A percentile compares a stretch with the other conserved stretches of the same genome.
Conservation (phyloP, 2,113 vertebrate genomes). For the Cephalopterus ornatus region DNA sequence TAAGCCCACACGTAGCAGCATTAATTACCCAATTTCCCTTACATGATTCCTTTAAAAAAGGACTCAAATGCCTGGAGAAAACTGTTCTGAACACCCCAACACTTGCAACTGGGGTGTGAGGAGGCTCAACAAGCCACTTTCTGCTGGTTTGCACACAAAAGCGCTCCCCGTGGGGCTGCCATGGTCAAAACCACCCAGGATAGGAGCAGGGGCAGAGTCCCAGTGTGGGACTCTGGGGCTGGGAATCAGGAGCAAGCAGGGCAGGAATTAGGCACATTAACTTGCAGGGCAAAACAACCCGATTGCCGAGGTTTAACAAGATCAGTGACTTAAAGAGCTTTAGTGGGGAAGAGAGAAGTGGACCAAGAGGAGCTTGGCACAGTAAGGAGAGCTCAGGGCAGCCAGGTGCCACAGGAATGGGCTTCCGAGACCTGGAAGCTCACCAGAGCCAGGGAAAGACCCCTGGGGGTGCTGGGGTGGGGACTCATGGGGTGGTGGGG, state of each 20-base stretch:
- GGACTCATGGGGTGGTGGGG: neutral
- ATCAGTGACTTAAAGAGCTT: constrained; percentile 43
- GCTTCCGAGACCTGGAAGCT: fast-evolving
- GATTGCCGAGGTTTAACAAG: constrained; percentile 16
- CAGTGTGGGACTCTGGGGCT: fast-evolving
- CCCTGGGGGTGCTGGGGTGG: neutral
- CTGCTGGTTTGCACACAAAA: neutral
- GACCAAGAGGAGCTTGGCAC: constrained; percentile 24
- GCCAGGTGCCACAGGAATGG: fast-evolving
- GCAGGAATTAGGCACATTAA: neutral
- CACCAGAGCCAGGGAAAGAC: neutral
- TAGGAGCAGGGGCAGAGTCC: neutral
- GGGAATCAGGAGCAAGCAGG: fast-evolving
- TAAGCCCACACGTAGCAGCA: fast-evolving
- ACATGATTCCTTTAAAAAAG: neutral
- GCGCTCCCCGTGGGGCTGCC: fast-evolving
- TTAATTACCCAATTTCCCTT: neutral
- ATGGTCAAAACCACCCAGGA: fast-evolving
- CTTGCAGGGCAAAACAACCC: neutral
- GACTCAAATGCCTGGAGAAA: neutral
- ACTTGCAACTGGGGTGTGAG: neutral
- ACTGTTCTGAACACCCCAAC: neutral
- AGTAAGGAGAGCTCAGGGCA: neutral
- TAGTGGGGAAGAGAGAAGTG: neutral
- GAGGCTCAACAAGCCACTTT: neutral